Base-by-base conservation (phyloP, 2,797 vertebrate species). In the Vireo griseus region DNA sequence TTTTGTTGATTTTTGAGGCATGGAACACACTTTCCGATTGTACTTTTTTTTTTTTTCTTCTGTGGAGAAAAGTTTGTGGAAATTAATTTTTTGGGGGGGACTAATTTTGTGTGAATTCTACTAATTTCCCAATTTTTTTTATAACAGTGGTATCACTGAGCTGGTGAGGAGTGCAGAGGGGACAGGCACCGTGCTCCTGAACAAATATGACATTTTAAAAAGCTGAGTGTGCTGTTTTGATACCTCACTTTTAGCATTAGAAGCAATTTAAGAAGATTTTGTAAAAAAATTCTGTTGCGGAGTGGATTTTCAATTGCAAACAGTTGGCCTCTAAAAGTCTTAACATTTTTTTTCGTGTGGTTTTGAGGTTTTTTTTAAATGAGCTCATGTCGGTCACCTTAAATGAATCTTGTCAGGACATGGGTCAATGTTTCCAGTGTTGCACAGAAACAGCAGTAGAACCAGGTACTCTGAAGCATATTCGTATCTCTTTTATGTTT, bases 131-230 rank as follows among this genome's bases (percentile, higher is more conserved):
- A 13, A 0, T n/a, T 58, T 69, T 86, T 86, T 66, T 61, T 39
- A 2, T 61, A 35, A 8, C 7, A 12, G 18, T 47, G 2, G 0
- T 74, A n/a, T 65, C 4, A 7, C n/a, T 40, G 45, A 42, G 21
- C 10, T 75, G 26, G 15, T 84, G 35, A 28, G 21, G 42, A 54
- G 20, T 8, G 11, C 0, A 5, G 39, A 55, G 21, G 31, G 37
- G 17, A 35, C 14, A 45, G 42, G 4, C 1, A 1, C 21, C 2
- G 2, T 0, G 0, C 25, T 74, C 13, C 21, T 50, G 39, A 85
- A 33, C 0, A 7, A 94, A 59, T 6, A 31, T 2, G 50, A 33
- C 7, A 10, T n/a, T 75, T 78, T 14, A 29, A 40, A 63, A 62
- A 87, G n/a, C 19, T 44, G 15, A 48, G 45, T 7, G 10, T 47